Evolutionary conservation across 2,888 invertebrate genomes (phyloP).

Genomic region (Pseudococcus longispinus): DNA sequence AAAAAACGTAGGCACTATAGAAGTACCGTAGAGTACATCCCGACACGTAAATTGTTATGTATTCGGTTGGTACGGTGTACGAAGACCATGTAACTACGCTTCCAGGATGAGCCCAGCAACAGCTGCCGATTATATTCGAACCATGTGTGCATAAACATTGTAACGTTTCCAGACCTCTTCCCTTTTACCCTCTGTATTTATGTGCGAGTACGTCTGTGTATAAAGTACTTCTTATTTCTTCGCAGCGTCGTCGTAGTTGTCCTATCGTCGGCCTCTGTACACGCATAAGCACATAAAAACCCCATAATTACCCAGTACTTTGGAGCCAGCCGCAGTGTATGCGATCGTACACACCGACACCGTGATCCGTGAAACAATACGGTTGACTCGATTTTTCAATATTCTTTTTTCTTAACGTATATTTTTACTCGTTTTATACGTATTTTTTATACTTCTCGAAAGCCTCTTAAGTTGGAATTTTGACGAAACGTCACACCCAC

Average conservation of each 20-base stretch:
- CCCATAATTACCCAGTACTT: background rate
- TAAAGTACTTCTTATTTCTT: background rate
- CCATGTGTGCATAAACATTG: slow-evolving; percentile 44
- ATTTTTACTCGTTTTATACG: background rate
- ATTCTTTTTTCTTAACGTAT: background rate
- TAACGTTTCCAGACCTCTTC: slow-evolving; percentile 24
- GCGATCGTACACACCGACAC: background rate
- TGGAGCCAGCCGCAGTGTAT: background rate
- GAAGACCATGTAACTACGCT: slow-evolving; percentile 1
- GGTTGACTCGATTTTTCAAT: background rate
- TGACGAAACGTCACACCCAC: background rate
- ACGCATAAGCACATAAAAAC: background rate
- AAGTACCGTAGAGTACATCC: background rate
- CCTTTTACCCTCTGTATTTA: background rate
- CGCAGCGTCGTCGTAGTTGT: background rate
- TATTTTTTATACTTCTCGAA: too few species aligned
- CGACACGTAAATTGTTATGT: background rate
- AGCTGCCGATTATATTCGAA: slow-evolving; percentile 39
- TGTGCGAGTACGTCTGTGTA: background rate
- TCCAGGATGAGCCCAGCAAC: slow-evolving; percentile 24
- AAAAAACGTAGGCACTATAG: background rate
- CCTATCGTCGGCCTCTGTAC: background rate
- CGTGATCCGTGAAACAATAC: background rate
- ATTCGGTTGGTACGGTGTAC: background rate
- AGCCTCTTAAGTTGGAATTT: background rate